These are phyloP conservation scores for Neosilurus hyrtlii DNA, from an alignment of 2,797 vertebrate genomes.

Conservation along the genomic window DNA sequence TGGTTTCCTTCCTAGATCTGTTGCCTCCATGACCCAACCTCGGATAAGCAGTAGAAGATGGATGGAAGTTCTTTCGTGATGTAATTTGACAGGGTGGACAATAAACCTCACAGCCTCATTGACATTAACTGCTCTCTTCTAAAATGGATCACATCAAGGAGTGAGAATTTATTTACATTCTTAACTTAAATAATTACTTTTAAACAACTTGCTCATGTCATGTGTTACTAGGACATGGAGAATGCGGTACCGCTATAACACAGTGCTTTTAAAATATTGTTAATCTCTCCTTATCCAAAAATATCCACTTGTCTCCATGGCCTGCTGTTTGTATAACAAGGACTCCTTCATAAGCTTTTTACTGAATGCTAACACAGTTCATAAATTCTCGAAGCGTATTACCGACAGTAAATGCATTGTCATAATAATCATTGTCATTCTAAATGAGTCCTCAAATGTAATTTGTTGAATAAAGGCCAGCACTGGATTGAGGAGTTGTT, in stretches of 20 bases:
- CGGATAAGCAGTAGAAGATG: too few relatives aligned
- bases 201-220: not conserved
- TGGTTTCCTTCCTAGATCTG: too few relatives aligned
- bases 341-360: slow-evolving; percentile 5
- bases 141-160: not conserved
- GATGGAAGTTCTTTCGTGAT: too few relatives aligned
- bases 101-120: not conserved
- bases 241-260: not conserved
- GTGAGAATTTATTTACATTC: not conserved
- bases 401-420: slow-evolving; percentile 22
- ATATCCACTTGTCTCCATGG: not conserved
- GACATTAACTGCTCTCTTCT: not conserved
- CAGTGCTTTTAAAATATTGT: not conserved
- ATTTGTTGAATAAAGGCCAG: slow-evolving; percentile 67
- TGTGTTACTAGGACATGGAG: not conserved
- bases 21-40: too few relatives aligned
- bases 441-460: slow-evolving; percentile 69
- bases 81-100: too few relatives aligned
- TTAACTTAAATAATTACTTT: not conserved
- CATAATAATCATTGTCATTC: slow-evolving; percentile 71
- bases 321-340: slow-evolving; percentile 3
- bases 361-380: slow-evolving; percentile 8
- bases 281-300: slow-evolving; percentile 1
- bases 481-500: slow-evolving; percentile 71
- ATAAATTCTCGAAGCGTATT: slow-evolving; percentile 13